Evolutionary conservation across 2,797 vertebrate species (phyloP), one percentile per base, ranked within the genome.

Genomic region (Sebastes trivittatus): DNA sequence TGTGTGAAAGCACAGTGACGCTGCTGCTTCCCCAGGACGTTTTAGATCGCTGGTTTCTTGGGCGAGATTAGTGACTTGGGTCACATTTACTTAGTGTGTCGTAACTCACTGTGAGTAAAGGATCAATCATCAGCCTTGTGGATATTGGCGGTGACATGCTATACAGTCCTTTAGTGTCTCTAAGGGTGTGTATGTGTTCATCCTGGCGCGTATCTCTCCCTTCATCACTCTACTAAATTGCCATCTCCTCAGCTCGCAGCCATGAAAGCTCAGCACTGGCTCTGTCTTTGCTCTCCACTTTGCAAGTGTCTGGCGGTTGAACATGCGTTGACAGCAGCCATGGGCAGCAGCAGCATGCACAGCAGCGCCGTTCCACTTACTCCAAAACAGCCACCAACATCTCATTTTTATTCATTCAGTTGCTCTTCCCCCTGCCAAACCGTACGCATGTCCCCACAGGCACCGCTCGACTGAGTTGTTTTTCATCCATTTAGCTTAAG

Each of bases 361-460:
- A 68, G 61, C 73, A 59, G 77, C 52, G 20, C 74, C 67, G 72
- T 30, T 82, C 62, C 75, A 79, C 72, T 89, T 75, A 72, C 38
- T 87, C 52, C 59, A 59, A 62, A 87, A 54, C 79, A 77, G 66
- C 71, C 78, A 81, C 70, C 74, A 75, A 73, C 58, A 56, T 80
- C 77, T 89, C 71, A 63, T 86, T 77, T 72, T 63, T 58, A 81
- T 87, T 81, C 75, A 68, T 69, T 70, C 70, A 80, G 56, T 36
- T 66, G 66, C 70, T 83, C 68, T 49, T 70, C 58, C 27, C 27
- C 3, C 75, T 66, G 78, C 71, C 72, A 67, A 61, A 59, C 69
- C 13, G 6, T 11, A 69, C 18, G 4, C 75, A 30, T 46, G 11
- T 80, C 56, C 78, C 77, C 59, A 55, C 11, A 27, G 75, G 77